Evolutionary conservation across 2,113 vertebrate genomes (phyloP).

Genomic region (Heteronetta atricapilla): DNA sequence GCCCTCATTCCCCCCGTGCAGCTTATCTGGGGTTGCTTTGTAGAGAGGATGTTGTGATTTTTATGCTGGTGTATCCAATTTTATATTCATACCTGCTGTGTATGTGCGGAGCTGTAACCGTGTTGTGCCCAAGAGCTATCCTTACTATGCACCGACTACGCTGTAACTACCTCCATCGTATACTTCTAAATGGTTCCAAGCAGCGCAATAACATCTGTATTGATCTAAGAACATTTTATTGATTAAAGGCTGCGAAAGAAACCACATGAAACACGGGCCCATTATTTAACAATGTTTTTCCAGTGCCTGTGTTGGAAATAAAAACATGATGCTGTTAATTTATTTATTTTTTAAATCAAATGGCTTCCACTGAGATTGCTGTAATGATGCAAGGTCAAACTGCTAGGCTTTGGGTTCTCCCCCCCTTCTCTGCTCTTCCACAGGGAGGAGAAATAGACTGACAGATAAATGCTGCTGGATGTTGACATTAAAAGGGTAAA

Average conservation of each 20-base stretch:
- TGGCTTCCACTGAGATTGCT: slow-evolving; percentile 1
- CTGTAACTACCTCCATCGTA: neutral
- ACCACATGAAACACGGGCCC: slow-evolving; percentile 53
- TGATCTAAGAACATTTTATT: slow-evolving; percentile 76
- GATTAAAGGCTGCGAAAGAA: slow-evolving; percentile 71
- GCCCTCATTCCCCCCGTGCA: neutral
- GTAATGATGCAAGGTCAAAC: neutral
- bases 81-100: neutral
- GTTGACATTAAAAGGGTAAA: neutral
- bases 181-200: slow-evolving; percentile 67
- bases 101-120: neutral
- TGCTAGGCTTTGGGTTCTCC: neutral
- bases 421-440: neutral
- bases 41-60: slow-evolving; percentile 5
- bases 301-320: slow-evolving; percentile 28
- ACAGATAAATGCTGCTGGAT: neutral
- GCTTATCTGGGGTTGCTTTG: neutral
- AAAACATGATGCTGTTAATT: slow-evolving; percentile 4
- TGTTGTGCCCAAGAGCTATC: neutral
- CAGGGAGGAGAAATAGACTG: neutral
- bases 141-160: neutral
- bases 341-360: slow-evolving; percentile 33
- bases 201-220: slow-evolving; percentile 73
- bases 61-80: slow-evolving; percentile 20
- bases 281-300: slow-evolving; percentile 68